phyloP scores from a whole-genome alignment of 2,113 vertebrate species.

The Antigone vipio region DNA sequence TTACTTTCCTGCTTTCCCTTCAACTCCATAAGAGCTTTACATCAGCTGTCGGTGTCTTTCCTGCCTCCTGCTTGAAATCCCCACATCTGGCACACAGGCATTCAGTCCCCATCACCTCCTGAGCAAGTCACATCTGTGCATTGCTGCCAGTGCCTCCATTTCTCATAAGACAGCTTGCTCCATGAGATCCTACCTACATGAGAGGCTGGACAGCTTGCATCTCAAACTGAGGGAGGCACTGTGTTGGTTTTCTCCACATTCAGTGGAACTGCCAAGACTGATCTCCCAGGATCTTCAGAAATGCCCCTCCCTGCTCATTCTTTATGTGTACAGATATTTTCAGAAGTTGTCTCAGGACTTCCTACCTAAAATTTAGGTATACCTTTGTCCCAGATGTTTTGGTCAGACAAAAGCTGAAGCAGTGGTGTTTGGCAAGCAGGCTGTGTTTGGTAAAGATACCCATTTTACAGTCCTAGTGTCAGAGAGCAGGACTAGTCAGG shows the following conservation, averaged over 20 bases:
- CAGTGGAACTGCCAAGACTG: background rate
- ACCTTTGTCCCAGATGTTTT: background rate
- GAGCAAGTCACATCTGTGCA: background rate
- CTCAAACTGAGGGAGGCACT: background rate
- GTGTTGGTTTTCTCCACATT: background rate
- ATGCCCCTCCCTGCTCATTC: background rate
- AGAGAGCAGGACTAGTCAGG: background rate
- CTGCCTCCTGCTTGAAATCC: background rate
- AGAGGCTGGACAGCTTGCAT: background rate
- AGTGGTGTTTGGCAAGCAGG: background rate
- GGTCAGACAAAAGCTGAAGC: background rate
- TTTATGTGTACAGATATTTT: background rate
- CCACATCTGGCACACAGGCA: no score
- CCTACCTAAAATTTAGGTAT: background rate
- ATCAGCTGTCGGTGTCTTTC: background rate
- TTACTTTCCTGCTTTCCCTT: background rate
- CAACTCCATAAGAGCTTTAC: background rate
- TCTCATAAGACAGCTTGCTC: background rate
- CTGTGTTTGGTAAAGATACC: background rate
- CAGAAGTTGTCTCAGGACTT: background rate
- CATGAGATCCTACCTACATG: background rate
- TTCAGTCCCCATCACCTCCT: background rate
- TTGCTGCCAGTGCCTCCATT: background rate
- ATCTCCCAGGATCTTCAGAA: background rate
- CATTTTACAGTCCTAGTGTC: background rate